Conservation (phyloP, 2,888 invertebrate species). For the Campoplex capitator region DNA sequence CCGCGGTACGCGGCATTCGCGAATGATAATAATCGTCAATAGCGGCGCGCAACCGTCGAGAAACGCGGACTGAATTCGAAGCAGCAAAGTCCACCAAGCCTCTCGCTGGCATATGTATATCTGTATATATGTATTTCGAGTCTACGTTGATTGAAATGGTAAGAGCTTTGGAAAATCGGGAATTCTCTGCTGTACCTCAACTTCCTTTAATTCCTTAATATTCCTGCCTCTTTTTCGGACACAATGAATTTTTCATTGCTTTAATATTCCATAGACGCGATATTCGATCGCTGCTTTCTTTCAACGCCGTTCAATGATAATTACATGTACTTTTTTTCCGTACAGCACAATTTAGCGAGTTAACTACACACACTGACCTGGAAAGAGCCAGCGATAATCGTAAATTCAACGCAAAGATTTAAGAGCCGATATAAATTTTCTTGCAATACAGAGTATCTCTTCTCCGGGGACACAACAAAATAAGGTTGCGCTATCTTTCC, state of each 20-base stretch:
- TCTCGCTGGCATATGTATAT: neutral
- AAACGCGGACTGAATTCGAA: conserved; percentile 63
- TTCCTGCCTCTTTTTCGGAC: neutral
- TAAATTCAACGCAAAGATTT: conserved; percentile 10
- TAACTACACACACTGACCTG: neutral
- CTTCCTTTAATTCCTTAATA: conserved; percentile 6
- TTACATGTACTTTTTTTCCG: neutral
- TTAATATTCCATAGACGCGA: neutral
- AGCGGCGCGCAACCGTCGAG: conserved; percentile 58
- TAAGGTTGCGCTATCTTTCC: neutral
- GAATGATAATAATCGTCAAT: conserved; percentile 69
- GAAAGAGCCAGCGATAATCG: neutral
- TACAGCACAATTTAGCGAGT: neutral
- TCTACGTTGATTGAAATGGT: conserved; percentile 30
- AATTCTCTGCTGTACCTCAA: conserved; percentile 30
- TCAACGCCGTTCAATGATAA: neutral
- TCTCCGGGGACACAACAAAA: conserved; percentile 19
- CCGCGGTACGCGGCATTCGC: conserved; percentile 42
- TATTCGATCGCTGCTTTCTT: neutral
- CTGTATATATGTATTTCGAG: neutral
- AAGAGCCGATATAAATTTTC: conserved; percentile 4
- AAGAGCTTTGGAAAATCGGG: conserved; percentile 29
- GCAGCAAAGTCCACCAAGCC: conserved; percentile 24
- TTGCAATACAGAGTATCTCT: conserved; percentile 12
- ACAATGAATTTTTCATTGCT: neutral